Conservation (phyloP, 2,113 vertebrate genomes). For the Sigmodon hispidus region DNA sequence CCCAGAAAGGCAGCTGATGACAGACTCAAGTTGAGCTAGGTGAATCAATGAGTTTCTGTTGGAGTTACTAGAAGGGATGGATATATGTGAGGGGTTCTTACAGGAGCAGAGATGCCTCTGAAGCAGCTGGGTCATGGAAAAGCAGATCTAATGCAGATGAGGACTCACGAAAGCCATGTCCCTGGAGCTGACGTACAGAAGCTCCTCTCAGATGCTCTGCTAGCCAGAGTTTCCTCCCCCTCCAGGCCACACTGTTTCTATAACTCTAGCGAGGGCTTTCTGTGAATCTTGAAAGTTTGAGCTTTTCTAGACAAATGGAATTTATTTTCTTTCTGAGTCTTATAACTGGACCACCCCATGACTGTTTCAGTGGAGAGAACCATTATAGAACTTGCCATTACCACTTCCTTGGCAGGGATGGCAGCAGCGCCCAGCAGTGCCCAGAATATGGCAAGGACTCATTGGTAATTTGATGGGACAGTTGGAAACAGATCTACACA, state of each 20-base stretch:
- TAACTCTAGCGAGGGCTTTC: background rate
- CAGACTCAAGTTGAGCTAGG: background rate
- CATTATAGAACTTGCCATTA: background rate
- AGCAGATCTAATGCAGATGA: background rate
- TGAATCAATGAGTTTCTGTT: background rate
- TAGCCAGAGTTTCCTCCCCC: background rate
- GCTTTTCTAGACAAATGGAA: background rate
- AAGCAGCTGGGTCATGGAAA: background rate
- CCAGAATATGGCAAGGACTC: background rate
- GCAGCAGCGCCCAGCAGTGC: too few relatives aligned
- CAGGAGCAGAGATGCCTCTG: background rate
- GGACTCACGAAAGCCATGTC: background rate
- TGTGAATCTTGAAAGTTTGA: background rate
- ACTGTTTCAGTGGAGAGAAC: background rate
- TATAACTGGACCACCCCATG: background rate
- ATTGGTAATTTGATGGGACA: background rate
- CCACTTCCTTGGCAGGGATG: background rate
- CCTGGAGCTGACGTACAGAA: background rate
- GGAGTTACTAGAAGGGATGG: background rate
- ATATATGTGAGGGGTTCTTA: background rate
- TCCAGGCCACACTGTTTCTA: background rate
- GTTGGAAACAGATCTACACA: background rate
- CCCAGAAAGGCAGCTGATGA: background rate
- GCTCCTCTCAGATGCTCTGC: background rate
- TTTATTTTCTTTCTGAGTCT: background rate